These are phyloP conservation scores for Chelonoidis abingdonii DNA, from an alignment of 2,113 vertebrate genomes.

Conservation along the genomic window DNA sequence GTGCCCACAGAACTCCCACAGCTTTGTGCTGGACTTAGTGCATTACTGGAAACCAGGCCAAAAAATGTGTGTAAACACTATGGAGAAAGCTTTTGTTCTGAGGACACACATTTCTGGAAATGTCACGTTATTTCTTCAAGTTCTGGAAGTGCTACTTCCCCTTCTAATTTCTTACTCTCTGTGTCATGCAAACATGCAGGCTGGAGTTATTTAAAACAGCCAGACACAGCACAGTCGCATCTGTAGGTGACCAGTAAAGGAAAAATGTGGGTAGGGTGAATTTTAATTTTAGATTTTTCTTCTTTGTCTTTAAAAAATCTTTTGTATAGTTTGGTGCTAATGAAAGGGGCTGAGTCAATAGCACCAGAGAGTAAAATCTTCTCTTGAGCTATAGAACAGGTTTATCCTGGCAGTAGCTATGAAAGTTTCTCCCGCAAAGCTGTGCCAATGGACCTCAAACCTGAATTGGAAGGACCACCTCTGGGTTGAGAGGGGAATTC, in stretches of 20 bases:
- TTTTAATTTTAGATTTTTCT: slow-evolving; percentile 12
- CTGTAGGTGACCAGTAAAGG: background rate
- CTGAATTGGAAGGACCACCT: slow-evolving; percentile 33
- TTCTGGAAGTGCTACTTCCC: background rate
- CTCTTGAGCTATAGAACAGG: background rate
- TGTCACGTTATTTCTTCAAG: background rate
- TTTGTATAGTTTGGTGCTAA: background rate
- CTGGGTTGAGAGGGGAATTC: slow-evolving; percentile 40
- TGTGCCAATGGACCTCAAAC: background rate
- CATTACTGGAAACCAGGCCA: background rate
- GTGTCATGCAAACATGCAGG: background rate
- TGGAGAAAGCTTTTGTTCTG: slow-evolving; percentile 36
- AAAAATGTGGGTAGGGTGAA: background rate
- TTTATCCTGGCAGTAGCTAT: background rate
- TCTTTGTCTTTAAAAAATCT: background rate
- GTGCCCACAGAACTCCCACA: slow-evolving; percentile 24
- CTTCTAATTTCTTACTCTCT: background rate
- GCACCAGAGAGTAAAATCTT: slow-evolving; percentile 4
- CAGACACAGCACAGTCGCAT: background rate
- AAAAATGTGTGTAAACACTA: background rate
- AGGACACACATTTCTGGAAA: slow-evolving; percentile 23
- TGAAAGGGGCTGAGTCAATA: background rate
- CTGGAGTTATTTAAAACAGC: background rate
- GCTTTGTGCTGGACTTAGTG: slow-evolving; percentile 20
- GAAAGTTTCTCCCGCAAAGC: background rate